Percentiles rank a stretch among this genome's conserved stretches.
phyloP scores from a whole-genome alignment of 1,140 invertebrate species.

The Caenorhabditis tropicalis region DNA sequence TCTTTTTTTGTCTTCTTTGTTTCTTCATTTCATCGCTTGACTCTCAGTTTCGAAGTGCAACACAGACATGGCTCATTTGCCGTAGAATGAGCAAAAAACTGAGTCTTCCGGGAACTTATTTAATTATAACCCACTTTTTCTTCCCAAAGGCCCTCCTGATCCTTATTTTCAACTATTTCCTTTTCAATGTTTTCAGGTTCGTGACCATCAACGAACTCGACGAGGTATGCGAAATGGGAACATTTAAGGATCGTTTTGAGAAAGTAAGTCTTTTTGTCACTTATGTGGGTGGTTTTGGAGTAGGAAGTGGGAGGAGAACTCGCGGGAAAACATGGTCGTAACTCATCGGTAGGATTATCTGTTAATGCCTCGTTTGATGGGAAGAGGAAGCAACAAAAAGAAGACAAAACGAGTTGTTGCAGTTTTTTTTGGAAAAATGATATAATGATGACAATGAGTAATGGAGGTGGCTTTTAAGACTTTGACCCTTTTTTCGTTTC shows the following conservation, averaged over 20 bases:
- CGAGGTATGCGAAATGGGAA: constrained; percentile 31
- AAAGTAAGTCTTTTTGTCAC: not conserved
- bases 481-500: not conserved
- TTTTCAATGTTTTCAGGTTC: constrained; percentile 3
- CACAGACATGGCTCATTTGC: not conserved
- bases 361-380: constrained; percentile 1
- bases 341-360: not conserved
- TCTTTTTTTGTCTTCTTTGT: not conserved
- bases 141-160: too few relatives aligned
- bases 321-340: not conserved
- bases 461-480: not conserved
- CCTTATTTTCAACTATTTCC: too few relatives aligned
- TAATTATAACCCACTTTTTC: not conserved
- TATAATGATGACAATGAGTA: constrained; percentile 24
- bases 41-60: not conserved
- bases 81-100: not conserved
- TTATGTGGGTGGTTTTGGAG: not conserved
- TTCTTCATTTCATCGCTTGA: not conserved
- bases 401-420: not conserved
- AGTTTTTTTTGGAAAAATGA: not conserved
- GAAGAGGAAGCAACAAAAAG: not conserved
- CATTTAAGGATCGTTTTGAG: constrained; percentile 24
- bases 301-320: too few relatives aligned
- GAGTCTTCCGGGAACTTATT: not conserved
- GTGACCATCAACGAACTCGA: constrained; percentile 31